Base-by-base conservation (phyloP, 23 tunicate genomes). In the Halocynthia aurantium region DNA sequence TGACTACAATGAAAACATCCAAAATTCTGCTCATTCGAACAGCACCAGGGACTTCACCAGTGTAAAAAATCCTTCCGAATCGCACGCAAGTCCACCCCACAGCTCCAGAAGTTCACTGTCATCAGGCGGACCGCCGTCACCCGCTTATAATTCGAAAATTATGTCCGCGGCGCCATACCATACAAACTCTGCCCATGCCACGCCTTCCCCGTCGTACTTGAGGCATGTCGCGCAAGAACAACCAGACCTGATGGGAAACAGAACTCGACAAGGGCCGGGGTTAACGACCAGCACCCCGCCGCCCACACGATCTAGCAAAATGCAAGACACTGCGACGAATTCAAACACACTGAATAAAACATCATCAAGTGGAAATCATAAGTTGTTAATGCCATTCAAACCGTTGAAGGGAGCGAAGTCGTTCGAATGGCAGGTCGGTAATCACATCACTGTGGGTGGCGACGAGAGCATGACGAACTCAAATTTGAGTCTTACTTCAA, bases 401-500 rank as follows among this genome's bases (percentile, higher is more conserved):
- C 76, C 74, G 51, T 57, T 87, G 49, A 76, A 82, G 69, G 75
- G 83, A 7, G 82, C 86, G 0, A 81, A 82, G 57, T 87, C 86
- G 18, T 82, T 73, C 40, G 86, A 87, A 64, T 86, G 82, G 82
- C 83, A 81, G 21, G 93, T 84, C 50, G 78, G 82, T 8, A 77
- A 84, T 69, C 83, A 71, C 15, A 70, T 84, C 10, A 81, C 17
- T 71, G 54, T 5, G 57, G 53, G 52, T 1, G 22, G 22, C 55
- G 65, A 74, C 50, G 76, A 69, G 21, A 76, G 55, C 53, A 67
- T 86, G 60, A 62, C 85, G 6, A 83, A 80, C 12, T 86, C 91
- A 8, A 86, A 86, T 58, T 83, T 81, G 53, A 82, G 93, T 64
- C 52, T 87, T 9, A 58, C 93, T 15, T 87, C 96, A 20, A 82